Conservation (phyloP, 64 coral and sea anemone species). For the Orbicella faveolata region DNA sequence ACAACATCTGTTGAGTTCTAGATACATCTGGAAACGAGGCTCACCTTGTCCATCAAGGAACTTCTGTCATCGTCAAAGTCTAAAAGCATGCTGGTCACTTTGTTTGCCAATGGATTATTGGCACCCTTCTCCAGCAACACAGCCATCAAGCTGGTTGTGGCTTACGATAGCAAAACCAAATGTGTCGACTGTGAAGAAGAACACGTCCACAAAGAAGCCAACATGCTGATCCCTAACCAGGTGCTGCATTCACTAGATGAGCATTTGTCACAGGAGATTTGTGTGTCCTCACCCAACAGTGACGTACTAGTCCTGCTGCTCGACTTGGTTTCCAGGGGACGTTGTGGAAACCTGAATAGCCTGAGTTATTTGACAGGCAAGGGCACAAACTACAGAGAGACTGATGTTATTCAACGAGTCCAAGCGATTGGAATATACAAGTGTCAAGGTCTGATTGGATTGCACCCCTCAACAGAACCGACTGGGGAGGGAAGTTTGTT, state of each 20-base stretch:
- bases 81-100: background rate
- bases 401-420: too few relatives aligned
- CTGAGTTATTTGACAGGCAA: slow-evolving; percentile 29
- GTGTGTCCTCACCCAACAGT: too few relatives aligned
- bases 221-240: slow-evolving; percentile 12
- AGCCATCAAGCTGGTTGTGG: slow-evolving; percentile 26
- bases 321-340: background rate
- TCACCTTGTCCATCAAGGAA: slow-evolving; percentile 34
- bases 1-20: background rate
- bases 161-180: slow-evolving; percentile 20
- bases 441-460: background rate
- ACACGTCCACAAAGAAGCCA: slow-evolving; percentile 18
- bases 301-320: too few relatives aligned
- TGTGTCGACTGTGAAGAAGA: slow-evolving; percentile 20
- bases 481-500: slow-evolving; percentile 31
- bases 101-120: slow-evolving; percentile 12
- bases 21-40: slow-evolving; percentile 12
- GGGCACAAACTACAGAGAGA: background rate
- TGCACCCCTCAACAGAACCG: slow-evolving; percentile 14
- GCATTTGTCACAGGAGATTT: too few relatives aligned
- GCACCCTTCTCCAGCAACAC: background rate
- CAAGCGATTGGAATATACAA: too few relatives aligned
- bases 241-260: too few relatives aligned
- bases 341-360: background rate
- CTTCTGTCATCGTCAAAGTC: slow-evolving; percentile 38